Percentiles rank a stretch among this genome's conserved stretches.
Evolutionary conservation across 2,888 invertebrate species (phyloP).

Genomic region (Brenthis hecate): DNA sequence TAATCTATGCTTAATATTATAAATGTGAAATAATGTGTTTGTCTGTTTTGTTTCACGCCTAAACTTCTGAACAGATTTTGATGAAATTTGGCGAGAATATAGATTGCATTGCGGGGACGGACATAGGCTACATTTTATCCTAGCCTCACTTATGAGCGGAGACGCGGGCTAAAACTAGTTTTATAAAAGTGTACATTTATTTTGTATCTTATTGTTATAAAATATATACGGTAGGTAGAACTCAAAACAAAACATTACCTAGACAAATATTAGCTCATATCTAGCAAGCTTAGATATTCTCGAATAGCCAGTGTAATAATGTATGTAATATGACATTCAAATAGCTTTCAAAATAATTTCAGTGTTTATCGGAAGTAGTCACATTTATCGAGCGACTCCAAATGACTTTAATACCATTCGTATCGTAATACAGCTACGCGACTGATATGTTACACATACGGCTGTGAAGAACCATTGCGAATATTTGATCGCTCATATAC

Average conservation of each 20-base stretch:
- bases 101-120: too few species aligned
- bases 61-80: too few species aligned
- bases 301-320: neutral
- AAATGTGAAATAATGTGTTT: too few species aligned
- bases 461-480: neutral
- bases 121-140: too few species aligned
- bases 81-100: too few species aligned
- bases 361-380: constrained; percentile 45
- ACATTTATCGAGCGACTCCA: constrained; percentile 43
- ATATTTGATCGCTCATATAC: neutral
- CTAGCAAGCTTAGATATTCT: neutral
- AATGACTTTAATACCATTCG: constrained; percentile 45
- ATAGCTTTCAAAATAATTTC: constrained; percentile 37
- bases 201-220: too few species aligned
- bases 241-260: neutral
- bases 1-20: too few species aligned
- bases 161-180: too few species aligned
- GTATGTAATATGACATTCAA: constrained; percentile 36
- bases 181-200: too few species aligned
- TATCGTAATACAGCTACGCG: constrained; percentile 41
- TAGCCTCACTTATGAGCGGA: too few species aligned
- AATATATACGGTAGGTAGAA: too few species aligned
- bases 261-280: neutral
- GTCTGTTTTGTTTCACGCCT: too few species aligned
- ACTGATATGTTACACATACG: constrained; percentile 29